Conservation (phyloP, 2,888 invertebrate species). For the Drosophila tripunctata region DNA sequence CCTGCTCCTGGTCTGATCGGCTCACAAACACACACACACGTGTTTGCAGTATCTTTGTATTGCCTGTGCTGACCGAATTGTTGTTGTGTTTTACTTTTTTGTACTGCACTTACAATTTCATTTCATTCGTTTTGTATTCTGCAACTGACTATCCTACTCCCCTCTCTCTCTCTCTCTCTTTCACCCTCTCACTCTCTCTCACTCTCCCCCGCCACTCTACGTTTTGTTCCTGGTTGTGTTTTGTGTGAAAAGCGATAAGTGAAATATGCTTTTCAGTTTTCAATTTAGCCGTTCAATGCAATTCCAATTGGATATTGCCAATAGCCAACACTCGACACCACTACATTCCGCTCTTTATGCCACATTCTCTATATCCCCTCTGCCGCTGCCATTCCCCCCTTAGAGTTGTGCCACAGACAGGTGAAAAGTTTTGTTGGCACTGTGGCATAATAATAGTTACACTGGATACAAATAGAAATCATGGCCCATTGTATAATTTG, state of each 20-base stretch:
- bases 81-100: conserved; percentile 63
- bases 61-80: conserved; percentile 36
- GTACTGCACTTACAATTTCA: conserved; percentile 67
- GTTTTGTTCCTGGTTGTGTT: conserved; percentile 58
- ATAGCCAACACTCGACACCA: conserved; percentile 18
- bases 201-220: background rate
- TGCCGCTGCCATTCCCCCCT: background rate
- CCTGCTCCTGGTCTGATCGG: conserved; percentile 3
- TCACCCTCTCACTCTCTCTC: background rate
- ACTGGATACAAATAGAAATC: conserved; percentile 37
- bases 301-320: conserved; percentile 75
- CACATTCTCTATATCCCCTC: too few relatives aligned
- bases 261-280: conserved; percentile 79
- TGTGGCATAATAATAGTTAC: conserved; percentile 36
- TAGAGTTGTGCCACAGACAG: conserved; percentile 12
- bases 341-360: too few relatives aligned
- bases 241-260: conserved; percentile 79
- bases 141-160: background rate
- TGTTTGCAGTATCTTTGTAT: conserved; percentile 40
- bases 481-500: conserved; percentile 30
- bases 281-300: conserved; percentile 78
- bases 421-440: conserved; percentile 31
- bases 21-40: conserved; percentile 16
- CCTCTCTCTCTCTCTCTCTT: background rate
- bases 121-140: conserved; percentile 54